Conservation (phyloP, 2,113 vertebrate species). For the Xyliphius kryptos region DNA sequence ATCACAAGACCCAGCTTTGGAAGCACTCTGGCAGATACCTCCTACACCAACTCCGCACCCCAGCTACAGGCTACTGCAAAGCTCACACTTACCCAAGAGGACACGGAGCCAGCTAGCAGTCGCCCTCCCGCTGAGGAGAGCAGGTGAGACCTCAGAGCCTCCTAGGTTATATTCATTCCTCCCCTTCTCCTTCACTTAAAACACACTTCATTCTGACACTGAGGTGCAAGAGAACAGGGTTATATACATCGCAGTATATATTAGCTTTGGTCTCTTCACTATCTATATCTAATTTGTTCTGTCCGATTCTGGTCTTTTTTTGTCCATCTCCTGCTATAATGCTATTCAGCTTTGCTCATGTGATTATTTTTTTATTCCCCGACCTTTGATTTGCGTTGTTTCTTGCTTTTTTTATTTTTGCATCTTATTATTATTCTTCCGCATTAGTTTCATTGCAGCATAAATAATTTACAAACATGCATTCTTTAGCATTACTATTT, state of each 20-base stretch:
- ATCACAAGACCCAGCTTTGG: slow-evolving; percentile 48
- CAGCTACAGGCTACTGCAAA: slow-evolving; percentile 66
- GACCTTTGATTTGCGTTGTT: too few relatives aligned
- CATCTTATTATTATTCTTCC: slow-evolving; percentile 50
- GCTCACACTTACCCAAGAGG: slow-evolving; percentile 83
- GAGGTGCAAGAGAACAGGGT: slow-evolving; percentile 29
- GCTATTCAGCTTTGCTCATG: slow-evolving; percentile 27
- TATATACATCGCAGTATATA: slow-evolving; percentile 10
- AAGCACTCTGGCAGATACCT: slow-evolving; percentile 54
- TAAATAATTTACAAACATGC: too few relatives aligned
- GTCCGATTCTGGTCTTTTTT: background rate
- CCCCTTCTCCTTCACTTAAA: too few relatives aligned
- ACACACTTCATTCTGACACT: slow-evolving; percentile 6
- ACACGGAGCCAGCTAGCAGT: slow-evolving; percentile 82
- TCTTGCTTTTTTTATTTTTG: slow-evolving; percentile 45
- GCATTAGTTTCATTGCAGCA: slow-evolving; percentile 20
- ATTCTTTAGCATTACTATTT: too few relatives aligned
- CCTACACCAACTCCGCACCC: slow-evolving; percentile 56
- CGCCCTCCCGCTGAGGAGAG: slow-evolving; percentile 66
- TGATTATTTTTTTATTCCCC: slow-evolving; percentile 42
- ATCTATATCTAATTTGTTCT: slow-evolving; percentile 17
- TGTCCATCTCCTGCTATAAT: slow-evolving; percentile 25
- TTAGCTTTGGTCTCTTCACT: slow-evolving; percentile 12
- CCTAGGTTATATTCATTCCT: slow-evolving; percentile 21
- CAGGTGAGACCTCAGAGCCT: slow-evolving; percentile 80